Evolutionary conservation across 2,888 invertebrate species (phyloP).

Genomic region (Acanthopleura granulata): DNA sequence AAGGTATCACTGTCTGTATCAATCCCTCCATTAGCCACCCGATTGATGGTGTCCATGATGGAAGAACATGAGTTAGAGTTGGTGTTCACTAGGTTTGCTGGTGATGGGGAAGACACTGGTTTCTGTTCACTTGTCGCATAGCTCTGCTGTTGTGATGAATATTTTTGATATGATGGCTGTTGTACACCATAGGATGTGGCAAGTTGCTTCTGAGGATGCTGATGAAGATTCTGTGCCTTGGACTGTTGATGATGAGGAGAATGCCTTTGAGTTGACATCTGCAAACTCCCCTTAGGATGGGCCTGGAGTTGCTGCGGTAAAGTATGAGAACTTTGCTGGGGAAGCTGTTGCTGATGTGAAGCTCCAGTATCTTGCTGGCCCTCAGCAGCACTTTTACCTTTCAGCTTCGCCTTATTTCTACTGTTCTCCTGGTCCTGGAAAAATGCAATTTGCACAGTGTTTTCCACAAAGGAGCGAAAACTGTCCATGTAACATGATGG

Average conservation of each 20-base stretch:
- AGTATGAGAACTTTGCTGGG: slow-evolving; percentile 15
- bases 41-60: slow-evolving; percentile 58
- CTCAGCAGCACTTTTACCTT: neutral
- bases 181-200: slow-evolving; percentile 12
- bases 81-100: neutral
- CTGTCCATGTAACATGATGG: slow-evolving; percentile 61
- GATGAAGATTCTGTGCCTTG: slow-evolving; percentile 30
- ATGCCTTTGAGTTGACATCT: neutral
- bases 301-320: neutral
- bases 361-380: neutral
- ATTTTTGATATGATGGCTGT: slow-evolving; percentile 32
- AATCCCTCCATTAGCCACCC: slow-evolving; percentile 60
- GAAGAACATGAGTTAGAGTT: slow-evolving; percentile 24
- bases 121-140: neutral
- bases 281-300: neutral
- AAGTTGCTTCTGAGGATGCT: slow-evolving; percentile 48
- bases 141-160: slow-evolving; percentile 21
- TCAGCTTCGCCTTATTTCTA: slow-evolving; percentile 18
- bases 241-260: slow-evolving; percentile 25
- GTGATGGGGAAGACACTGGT: neutral
- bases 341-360: slow-evolving; percentile 19
- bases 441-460: slow-evolving; percentile 64
- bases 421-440: slow-evolving; percentile 53
- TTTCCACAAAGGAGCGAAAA: slow-evolving; percentile 67
- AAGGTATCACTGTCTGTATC: slow-evolving; percentile 68